Evolutionary conservation across 2,888 invertebrate genomes (phyloP), one percentile per base, ranked within the genome.

Genomic region (Cheilosia grossa): DNA sequence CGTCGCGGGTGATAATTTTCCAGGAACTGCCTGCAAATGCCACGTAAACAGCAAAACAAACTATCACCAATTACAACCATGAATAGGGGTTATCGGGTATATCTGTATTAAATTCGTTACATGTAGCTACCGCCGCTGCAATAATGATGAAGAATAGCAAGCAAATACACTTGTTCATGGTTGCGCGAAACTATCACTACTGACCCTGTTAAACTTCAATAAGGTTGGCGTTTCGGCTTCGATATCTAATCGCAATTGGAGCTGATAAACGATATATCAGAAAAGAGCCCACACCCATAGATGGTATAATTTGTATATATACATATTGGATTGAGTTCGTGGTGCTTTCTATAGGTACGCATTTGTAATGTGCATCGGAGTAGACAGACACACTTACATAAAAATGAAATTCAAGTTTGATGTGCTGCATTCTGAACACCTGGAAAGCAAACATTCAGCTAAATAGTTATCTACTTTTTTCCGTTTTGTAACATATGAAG

Each of bases 1-100:
- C 93, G 0, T 91, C 89, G 7, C 94, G 92, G 0, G 92, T 88
- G 0, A 90, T 91, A 61, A 89, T 83, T 42, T 77, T 75, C 86
- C 88, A 88, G 21, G 80, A 59, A 49, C 47, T 66, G 64, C 69
- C 70, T 75, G 49, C 47, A 61, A 75, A 70, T 9, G 64, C 70
- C 80, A 70, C 80, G 59, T 85, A 85, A 67, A 56, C 47, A 75
- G 80, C 70, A 75, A 85, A 85, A 58, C 80, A 85, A 85, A 85
- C 85, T 85, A 72, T 58, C 80, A 80, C 67, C 66, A 67, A 61
- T 61, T 72, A 66, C 37, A 72, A 61, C 59, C 70, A 73, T 75
- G 54, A 42, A 47, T 58, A 64, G 21, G 27, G 54, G 42, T 47
- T 66, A 51, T 69, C 24, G 40, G 40, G 17, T 70, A 56, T 67